phyloP scores from a whole-genome alignment of 2,888 invertebrate species.

The Seira sanloemensis region DNA sequence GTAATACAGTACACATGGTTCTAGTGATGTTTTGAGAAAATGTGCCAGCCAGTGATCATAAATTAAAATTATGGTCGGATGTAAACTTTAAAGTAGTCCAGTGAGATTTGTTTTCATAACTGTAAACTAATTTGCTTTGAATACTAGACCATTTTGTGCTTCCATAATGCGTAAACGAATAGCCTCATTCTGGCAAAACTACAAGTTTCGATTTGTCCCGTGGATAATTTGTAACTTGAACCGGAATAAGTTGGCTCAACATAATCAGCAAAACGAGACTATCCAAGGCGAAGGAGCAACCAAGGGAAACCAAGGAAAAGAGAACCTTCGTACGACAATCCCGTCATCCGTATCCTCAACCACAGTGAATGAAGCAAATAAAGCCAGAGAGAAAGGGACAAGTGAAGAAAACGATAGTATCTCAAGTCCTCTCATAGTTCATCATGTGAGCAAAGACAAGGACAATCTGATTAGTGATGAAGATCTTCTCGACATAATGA shows the following conservation, averaged over 20 bases:
- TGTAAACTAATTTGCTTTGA: neutral
- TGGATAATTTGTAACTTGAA: constrained; percentile 69
- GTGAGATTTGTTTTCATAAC: neutral
- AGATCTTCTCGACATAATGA: constrained; percentile 25
- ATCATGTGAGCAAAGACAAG: constrained; percentile 48
- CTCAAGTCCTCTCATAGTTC: constrained; percentile 39
- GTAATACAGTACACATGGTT: too few species aligned
- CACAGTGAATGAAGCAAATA: neutral
- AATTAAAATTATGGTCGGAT: too few species aligned
- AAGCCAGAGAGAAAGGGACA: neutral
- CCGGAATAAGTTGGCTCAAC: neutral
- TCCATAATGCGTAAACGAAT: constrained; percentile 24
- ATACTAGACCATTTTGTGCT: neutral
- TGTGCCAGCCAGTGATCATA: too few species aligned
- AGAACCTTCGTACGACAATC: too few species aligned
- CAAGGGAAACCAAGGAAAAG: too few species aligned
- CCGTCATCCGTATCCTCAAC: too few species aligned
- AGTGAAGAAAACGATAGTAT: neutral
- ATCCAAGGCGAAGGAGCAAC: neutral
- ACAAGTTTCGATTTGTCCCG: constrained; percentile 74
- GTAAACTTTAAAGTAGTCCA: neutral
- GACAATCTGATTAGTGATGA: constrained; percentile 47
- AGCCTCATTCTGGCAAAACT: constrained; percentile 72
- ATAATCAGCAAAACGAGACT: constrained; percentile 68
- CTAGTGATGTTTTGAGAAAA: too few species aligned